phyloP scores from a whole-genome alignment of 92 coral and sea anemone species.

The Umimayanthus chanpuru region DNA sequence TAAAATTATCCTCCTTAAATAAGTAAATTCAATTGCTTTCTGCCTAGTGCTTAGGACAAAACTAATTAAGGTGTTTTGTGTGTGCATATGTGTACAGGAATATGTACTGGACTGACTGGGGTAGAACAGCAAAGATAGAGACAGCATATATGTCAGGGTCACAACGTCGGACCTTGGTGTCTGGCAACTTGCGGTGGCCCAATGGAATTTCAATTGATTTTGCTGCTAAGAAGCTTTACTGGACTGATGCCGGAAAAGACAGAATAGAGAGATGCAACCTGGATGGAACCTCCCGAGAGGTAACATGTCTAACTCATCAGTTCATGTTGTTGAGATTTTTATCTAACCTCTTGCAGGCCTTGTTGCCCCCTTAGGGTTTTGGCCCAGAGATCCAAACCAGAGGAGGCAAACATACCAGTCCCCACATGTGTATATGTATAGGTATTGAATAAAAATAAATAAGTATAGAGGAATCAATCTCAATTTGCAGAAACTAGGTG shows the following conservation, averaged over 20 bases:
- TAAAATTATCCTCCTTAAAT: too few relatives aligned
- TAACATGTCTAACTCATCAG: neutral
- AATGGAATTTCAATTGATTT: conserved; percentile 88
- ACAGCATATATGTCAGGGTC: conserved; percentile 82
- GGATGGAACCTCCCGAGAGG: conserved; percentile 72
- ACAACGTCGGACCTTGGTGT: conserved; percentile 58
- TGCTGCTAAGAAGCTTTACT: conserved; percentile 67
- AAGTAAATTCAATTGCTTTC: too few relatives aligned
- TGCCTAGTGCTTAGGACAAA: neutral
- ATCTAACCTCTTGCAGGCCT: too few relatives aligned
- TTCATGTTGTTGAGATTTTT: neutral
- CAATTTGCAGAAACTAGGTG: too few relatives aligned
- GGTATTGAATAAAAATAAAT: too few relatives aligned
- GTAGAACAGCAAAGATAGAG: conserved; percentile 66
- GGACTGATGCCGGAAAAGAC: conserved; percentile 96
- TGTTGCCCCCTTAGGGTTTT: too few relatives aligned
- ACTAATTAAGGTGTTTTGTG: too few relatives aligned
- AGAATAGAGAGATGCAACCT: conserved; percentile 79
- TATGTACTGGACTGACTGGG: conserved; percentile 99
- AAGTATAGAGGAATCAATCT: too few relatives aligned
- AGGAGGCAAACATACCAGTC: too few relatives aligned
- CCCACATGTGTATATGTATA: too few relatives aligned
- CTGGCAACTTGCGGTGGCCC: conserved; percentile 74
- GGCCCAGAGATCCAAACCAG: too few relatives aligned
- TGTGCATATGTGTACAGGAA: conserved; percentile 42